phyloP scores from a whole-genome alignment of 2,888 invertebrate species.

The Lissonota sp. region DNA sequence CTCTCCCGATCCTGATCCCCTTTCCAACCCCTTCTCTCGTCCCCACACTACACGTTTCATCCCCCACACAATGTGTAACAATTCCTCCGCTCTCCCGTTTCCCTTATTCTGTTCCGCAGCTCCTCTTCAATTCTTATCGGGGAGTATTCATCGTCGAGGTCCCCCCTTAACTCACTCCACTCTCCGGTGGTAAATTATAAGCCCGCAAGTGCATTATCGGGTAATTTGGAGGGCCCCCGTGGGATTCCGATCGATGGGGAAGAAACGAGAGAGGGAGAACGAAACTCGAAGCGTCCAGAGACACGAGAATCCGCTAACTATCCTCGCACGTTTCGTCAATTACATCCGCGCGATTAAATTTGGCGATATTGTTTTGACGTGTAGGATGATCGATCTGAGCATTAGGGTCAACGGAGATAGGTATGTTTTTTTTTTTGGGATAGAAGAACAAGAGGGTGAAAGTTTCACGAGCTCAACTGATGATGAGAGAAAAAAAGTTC shows the following conservation, averaged over 20 bases:
- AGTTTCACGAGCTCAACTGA: too few species aligned
- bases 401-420: constrained; percentile 16
- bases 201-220: constrained; percentile 74
- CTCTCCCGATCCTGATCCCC: constrained; percentile 36
- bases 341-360: too few species aligned
- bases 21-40: neutral
- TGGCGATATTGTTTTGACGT: too few species aligned
- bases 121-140: constrained; percentile 55
- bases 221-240: constrained; percentile 72
- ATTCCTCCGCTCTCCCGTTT: constrained; percentile 27
- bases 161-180: constrained; percentile 32
- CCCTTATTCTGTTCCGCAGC: constrained; percentile 31
- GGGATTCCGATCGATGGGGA: constrained; percentile 60
- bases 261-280: constrained; percentile 52
- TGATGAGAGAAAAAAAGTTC: neutral
- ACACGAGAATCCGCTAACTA: neutral
- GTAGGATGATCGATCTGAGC: neutral
- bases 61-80: too few species aligned
- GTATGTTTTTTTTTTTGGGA: neutral
- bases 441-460: neutral
- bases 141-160: constrained; percentile 25
- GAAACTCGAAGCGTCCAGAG: constrained; percentile 1
- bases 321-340: too few species aligned
- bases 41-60: constrained; percentile 24
- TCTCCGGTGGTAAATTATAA: constrained; percentile 72